phyloP scores from a whole-genome alignment of 2,113 vertebrate species.

The Nematolebias whitei region DNA sequence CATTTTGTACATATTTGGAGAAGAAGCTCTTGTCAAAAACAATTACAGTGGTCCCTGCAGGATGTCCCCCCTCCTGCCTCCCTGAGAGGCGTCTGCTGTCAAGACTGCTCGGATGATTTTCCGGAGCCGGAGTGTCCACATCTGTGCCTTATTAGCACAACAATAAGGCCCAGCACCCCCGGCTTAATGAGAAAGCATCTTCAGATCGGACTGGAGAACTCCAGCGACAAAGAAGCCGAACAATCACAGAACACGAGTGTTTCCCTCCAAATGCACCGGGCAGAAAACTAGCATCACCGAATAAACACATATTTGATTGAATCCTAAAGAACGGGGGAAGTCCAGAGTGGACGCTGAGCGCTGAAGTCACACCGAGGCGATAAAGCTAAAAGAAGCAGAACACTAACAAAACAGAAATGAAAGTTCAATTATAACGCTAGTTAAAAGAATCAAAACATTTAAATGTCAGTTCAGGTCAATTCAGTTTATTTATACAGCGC shows the following conservation, averaged over 20 bases:
- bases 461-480: too few relatives aligned
- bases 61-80: slow-evolving; percentile 36
- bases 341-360: too few relatives aligned
- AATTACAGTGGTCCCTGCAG: slow-evolving; percentile 63
- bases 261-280: slow-evolving; percentile 54
- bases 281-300: slow-evolving; percentile 15
- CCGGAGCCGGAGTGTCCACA: slow-evolving; percentile 78
- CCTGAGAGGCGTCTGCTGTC: slow-evolving; percentile 72
- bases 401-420: too few relatives aligned
- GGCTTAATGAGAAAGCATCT: slow-evolving; percentile 77
- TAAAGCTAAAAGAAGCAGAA: too few relatives aligned
- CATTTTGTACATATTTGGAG: slow-evolving; percentile 67
- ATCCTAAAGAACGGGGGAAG: neutral
- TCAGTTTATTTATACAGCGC: too few relatives aligned
- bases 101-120: slow-evolving; percentile 74
- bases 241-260: slow-evolving; percentile 58
- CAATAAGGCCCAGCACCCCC: slow-evolving; percentile 70
- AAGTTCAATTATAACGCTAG: too few relatives aligned
- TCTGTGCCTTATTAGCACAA: slow-evolving; percentile 83
- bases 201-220: slow-evolving; percentile 56
- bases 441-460: too few relatives aligned
- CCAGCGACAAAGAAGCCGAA: slow-evolving; percentile 60
- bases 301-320: slow-evolving; percentile 11
- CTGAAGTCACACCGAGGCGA: too few relatives aligned
- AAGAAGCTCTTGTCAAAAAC: slow-evolving; percentile 61